Base-by-base conservation (phyloP, 2,888 invertebrate species). In the Apoda limacodes region DNA sequence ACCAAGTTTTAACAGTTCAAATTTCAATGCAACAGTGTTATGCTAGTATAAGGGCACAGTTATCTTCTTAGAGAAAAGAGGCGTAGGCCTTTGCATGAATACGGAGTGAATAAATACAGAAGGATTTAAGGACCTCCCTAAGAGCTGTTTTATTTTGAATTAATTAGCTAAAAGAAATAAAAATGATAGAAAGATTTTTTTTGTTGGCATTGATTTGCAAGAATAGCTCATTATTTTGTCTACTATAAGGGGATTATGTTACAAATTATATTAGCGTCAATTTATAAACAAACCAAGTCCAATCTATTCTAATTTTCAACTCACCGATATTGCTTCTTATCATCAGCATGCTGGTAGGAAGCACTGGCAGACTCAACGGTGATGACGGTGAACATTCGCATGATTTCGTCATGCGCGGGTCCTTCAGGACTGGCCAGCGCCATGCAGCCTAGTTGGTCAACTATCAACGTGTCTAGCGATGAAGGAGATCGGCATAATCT, bases 381-480 rank as follows among this genome's bases (percentile, higher is more conserved):
- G 52, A 98, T 95, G 64, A 93, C 92, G 1, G 92, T 93, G 71
- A 98, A 98, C 93, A 98, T 95, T 54, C 93, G 88, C 97, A 99
- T 96, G 40, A 99, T 95, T 62, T 95, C 95, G 50, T 95, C 95
- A 59, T 96, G 94, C 0, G 89, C 88, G 17, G 87, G 83, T 0
- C 89, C 86, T 50, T 92, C 93, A 45, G 93, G 93, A 53, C 92
- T 92, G 0, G 97, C 95, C 31, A 99, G 93, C 35, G 98, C 92
- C 90, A 99, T 98, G 60, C 96, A 96, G 9, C 98, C 98, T 25
- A 99, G 82, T 69, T 98, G 98, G 67, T 97, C 95, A 4, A 99
- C 94, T 51, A 99, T 99, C 13, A 98, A 74, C 0, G 91, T 90
- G 65, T 99, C 98, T 39, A 98, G 83, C 5, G 91, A 87, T 0